Evolutionary conservation across 2,113 vertebrate species (phyloP), one percentile per base, ranked within the genome.

Genomic region (Brienomyrus longianalis): DNA sequence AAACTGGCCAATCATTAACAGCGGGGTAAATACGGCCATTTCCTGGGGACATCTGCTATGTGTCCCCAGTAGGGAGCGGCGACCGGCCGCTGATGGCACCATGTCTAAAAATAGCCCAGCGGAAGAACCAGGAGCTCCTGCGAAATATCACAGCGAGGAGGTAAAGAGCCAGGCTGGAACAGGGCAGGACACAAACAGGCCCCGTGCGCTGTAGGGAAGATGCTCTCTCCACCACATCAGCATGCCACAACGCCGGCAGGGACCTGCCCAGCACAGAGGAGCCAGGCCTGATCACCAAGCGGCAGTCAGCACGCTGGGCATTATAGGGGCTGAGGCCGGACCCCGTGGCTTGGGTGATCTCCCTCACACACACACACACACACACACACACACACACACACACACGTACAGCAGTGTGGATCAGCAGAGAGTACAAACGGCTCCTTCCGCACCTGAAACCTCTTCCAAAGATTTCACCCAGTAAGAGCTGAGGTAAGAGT

Each of bases 71-170:
- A 93, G 92, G 89, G 92, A 74, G 23, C 51, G 92, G 90, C 93
- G 95, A 92, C 39, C 13, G 91, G 93, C 94, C 92, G 86, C 93
- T 95, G 95, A 94, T 94, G 94, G 95, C 91, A 91, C 93, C 93
- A 93, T 92, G 93, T 93, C 94, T 95, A 96, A 96, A 95, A 95
- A 95, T 94, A 96, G 94, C 93, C 92, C 92, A 92, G 94, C 94
- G 94, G 95, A 95, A 93, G 91, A 95, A 93, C 92, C 95, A 94
- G 93, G 94, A 94, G 94, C 92, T 77, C 74, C 90, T 91, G 93
- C 93, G 93, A 95, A 92, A 95, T 93, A 93, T 95, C 95, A 91
- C 93, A 93, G 93, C 89, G 89, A 91, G 92, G 66, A 83, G 88
- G 83, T 86, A 92, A 86, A 89, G 88, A 90, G 48, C 31, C 10